Evolutionary conservation across 2,113 vertebrate genomes (phyloP).

Genomic region (Carassius auratus): DNA sequence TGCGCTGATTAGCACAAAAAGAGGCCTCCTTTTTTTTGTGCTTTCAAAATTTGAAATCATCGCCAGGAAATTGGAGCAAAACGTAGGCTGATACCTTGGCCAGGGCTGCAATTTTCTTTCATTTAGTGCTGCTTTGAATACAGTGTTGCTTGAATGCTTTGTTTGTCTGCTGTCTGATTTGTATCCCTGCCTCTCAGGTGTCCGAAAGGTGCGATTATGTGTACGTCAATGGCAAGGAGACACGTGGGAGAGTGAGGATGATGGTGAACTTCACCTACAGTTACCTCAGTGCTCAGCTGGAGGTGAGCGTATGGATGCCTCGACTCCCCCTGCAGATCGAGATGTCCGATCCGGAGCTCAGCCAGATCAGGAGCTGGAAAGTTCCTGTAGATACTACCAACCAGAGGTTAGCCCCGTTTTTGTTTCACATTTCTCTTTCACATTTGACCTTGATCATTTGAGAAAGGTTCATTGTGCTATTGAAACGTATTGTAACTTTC

Average conservation of each 20-base stretch:
- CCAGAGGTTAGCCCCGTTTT: constrained; percentile 64
- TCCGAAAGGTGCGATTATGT: constrained; percentile 91
- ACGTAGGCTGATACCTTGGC: background rate
- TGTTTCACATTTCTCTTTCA: background rate
- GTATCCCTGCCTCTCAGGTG: constrained; percentile 75
- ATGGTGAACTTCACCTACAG: constrained; percentile 91
- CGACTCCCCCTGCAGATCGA: constrained; percentile 90
- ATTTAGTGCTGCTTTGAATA: constrained; percentile 20
- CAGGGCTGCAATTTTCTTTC: constrained; percentile 20
- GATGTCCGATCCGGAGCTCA: constrained; percentile 91
- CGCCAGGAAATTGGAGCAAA: constrained; percentile 17
- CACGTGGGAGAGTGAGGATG: constrained; percentile 80
- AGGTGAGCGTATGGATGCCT: constrained; percentile 90
- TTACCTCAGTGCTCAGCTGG: constrained; percentile 85
- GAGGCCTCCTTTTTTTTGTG: constrained; percentile 5
- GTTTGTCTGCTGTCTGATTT: constrained; percentile 15
- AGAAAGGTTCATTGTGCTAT: background rate
- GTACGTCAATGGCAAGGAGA: constrained; percentile 93
- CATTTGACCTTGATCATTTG: background rate
- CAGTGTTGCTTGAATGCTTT: constrained; percentile 1
- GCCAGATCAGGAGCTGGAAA: constrained; percentile 94
- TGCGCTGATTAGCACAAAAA: constrained; percentile 48
- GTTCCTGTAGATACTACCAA: constrained; percentile 80
- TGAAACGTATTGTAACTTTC: background rate
- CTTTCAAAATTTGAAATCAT: constrained; percentile 39